Base-by-base conservation (phyloP, 1,140 invertebrate species). In the Camponotus vicinus region DNA sequence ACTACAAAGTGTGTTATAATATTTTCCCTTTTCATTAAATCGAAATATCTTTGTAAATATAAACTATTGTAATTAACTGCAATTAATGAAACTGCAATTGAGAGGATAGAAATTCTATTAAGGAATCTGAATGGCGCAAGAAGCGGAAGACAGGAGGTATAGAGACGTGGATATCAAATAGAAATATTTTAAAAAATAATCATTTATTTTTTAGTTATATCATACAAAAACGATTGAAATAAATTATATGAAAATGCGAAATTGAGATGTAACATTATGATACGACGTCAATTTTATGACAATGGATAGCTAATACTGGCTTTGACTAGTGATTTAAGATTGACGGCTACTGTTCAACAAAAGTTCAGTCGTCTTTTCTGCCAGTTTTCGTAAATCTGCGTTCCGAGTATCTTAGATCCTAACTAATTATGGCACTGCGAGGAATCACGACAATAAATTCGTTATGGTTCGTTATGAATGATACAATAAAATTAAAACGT, bases 231-330 rank as follows among this genome's bases (percentile, higher is more conserved):
- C 13, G 79, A 61, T 70, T 13, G 27, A 86, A 70, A 86, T 82
- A 86, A 82, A 63, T 52, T 67, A 80, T 13, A 70, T 70, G 40
- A 71, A 61, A 61, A 86, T 66, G 59, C 15, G 27, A n/a, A 57
- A 18, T 63, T 49, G 11, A 27, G 27, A 70, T n/a, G 3, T 42
- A 55, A 57, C 32, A 42, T 21, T 7, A 18, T 82, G 2, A 57
- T 52, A 15, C 3, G 49, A 37, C 11, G 13, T 52, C 15, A 13
- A 49, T 42, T 15, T 15, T 18, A 78, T 80, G 27, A 82, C 15
- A 64, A 15, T 85, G 3, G 37, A 70, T 61, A 55, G 27, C 32
- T 91, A 91, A 91, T 91, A 91, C 90, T 91, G 90, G 18, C 37
- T 75, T 82, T 89, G 90, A 91, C 89, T 90, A 90, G 89, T 63